Evolutionary conservation across 2,888 invertebrate genomes (phyloP).

Genomic region (Creontiades dilutus): DNA sequence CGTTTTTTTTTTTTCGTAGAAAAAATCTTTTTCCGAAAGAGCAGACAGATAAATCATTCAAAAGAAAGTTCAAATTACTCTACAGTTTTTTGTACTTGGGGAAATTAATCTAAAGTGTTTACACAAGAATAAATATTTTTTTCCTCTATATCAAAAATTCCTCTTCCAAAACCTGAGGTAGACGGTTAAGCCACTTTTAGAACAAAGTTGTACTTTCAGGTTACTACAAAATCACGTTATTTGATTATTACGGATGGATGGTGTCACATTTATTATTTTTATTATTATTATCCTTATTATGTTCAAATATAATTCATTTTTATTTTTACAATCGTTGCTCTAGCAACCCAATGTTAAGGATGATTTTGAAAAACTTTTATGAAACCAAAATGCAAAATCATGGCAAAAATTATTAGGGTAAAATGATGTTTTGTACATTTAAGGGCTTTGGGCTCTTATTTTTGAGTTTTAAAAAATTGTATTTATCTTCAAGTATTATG

Average conservation of each 20-base stretch:
- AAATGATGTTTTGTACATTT: constrained; percentile 38
- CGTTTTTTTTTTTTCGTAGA: not conserved
- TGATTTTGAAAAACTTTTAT: not conserved
- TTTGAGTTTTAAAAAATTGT: not conserved
- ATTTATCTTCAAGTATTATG: not conserved
- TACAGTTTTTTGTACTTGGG: constrained; percentile 72
- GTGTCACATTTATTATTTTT: constrained; percentile 57
- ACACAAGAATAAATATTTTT: constrained; percentile 74
- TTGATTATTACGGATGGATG: constrained; percentile 74
- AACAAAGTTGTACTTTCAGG: constrained; percentile 75
- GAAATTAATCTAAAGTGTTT: constrained; percentile 73
- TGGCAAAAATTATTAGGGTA: not conserved
- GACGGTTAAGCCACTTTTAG: constrained; percentile 75
- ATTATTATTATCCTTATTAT: constrained; percentile 20
- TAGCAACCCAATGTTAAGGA: constrained; percentile 8
- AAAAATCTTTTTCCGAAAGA: not conserved
- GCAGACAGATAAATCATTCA: not conserved
- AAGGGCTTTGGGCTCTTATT: constrained; percentile 37
- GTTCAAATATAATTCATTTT: constrained; percentile 33
- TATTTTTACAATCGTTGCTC: constrained; percentile 9
- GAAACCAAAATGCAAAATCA: not conserved
- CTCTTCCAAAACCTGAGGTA: constrained; percentile 75
- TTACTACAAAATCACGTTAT: constrained; percentile 72
- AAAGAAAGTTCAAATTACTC: not conserved
- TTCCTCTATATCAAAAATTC: constrained; percentile 72